Evolutionary conservation across 2,113 vertebrate species (phyloP).

Genomic region (Psephotus haematonotus): DNA sequence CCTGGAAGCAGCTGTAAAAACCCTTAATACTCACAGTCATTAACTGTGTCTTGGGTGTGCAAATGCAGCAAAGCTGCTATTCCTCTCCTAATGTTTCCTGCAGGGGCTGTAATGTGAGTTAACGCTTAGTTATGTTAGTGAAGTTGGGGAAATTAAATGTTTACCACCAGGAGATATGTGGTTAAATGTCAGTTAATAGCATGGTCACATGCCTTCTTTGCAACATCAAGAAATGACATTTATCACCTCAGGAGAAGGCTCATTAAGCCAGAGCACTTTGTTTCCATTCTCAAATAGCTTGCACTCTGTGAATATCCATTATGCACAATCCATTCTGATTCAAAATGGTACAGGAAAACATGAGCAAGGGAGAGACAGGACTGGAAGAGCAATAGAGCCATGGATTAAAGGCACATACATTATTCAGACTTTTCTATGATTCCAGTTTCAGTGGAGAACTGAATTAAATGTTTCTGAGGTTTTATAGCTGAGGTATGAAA

Average conservation of each 20-base stretch:
- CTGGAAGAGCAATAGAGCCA: background rate
- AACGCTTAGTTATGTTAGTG: background rate
- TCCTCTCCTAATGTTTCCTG: background rate
- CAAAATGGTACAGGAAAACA: conserved; percentile 18
- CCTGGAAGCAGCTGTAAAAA: background rate
- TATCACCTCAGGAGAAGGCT: background rate
- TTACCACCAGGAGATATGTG: background rate
- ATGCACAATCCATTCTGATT: background rate
- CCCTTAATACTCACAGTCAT: background rate
- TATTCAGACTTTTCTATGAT: conserved; percentile 13
- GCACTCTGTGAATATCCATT: background rate
- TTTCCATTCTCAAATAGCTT: conserved; percentile 9
- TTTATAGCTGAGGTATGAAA: background rate
- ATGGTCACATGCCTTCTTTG: background rate
- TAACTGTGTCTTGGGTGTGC: background rate
- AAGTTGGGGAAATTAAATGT: background rate
- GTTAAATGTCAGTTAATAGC: background rate
- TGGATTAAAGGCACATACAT: conserved; percentile 17
- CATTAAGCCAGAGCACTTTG: conserved; percentile 21
- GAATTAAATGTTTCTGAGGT: background rate
- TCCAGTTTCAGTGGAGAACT: background rate
- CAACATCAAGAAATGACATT: background rate
- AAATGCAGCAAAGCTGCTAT: background rate
- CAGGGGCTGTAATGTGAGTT: background rate
- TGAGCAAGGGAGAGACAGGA: background rate